Percentiles rank a stretch among this genome's conserved stretches.
Conservation (phyloP, 2,888 invertebrate species). For the Athripsodes cinereus region DNA sequence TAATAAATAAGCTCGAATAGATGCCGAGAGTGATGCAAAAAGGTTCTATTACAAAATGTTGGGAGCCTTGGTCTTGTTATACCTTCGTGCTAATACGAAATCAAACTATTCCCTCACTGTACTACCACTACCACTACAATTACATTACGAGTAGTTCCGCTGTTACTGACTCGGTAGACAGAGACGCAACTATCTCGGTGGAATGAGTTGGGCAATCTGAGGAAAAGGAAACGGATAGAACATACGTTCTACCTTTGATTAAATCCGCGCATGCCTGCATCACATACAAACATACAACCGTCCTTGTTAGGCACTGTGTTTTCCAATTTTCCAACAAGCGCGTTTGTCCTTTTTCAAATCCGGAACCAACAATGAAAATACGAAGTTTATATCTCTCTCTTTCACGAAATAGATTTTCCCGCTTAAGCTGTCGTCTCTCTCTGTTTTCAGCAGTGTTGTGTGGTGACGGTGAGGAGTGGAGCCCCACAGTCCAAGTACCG, state of each 20-base stretch:
- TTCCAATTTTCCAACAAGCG: conserved; percentile 1
- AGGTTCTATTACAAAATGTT: too few species aligned
- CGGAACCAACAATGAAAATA: conserved; percentile 12
- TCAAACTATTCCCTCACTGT: conserved; percentile 11
- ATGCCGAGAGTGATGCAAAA: too few species aligned
- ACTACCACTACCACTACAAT: too few species aligned
- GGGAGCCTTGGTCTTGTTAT: conserved; percentile 11
- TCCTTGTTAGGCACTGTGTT: conserved; percentile 15
- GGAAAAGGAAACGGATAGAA: conserved; percentile 27
- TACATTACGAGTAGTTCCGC: too few species aligned
- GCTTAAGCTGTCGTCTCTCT: conserved; percentile 8
- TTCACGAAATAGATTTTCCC: conserved; percentile 8
- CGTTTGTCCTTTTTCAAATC: conserved; percentile 15
- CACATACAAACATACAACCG: conserved; percentile 13
- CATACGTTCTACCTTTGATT: conserved; percentile 26
- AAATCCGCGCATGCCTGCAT: conserved; percentile 23
- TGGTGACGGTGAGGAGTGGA: neutral
- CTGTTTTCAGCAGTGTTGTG: conserved; percentile 10
- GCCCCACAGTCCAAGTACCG: conserved; percentile 10
- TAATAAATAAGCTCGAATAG: too few species aligned
- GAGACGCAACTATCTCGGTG: conserved; percentile 15
- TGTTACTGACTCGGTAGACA: conserved; percentile 11
- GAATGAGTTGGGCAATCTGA: conserved; percentile 13
- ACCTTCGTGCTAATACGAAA: conserved; percentile 20
- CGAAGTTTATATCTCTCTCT: conserved; percentile 7